Evolutionary conservation across 2,797 vertebrate species (phyloP), one percentile per base, ranked within the genome.

Genomic region (Falco naumanni): DNA sequence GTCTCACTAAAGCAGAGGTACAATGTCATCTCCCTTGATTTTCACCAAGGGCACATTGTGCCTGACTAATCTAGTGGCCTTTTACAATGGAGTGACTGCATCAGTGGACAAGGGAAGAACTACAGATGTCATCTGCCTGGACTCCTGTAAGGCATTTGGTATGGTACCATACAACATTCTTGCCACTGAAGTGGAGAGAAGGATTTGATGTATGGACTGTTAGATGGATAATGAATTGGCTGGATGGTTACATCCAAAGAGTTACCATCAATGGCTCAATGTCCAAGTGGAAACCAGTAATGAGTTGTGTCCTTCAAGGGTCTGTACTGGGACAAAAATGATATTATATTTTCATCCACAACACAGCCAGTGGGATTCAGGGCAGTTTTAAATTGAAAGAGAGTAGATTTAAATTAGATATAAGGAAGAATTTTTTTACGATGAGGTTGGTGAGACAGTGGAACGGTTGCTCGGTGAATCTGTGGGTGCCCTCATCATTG

Each of bases 401-500:
- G 5, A 0, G 9, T 66, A 75, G 29, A 34, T 41, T 76, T 75
- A 79, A 17, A 22, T 51, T 29, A 3, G 0, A 7, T 53, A 5
- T 43, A 24, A 53, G n/a, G 37, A 14, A 66, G 16, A 66, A 11
- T 48, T 72, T 61, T 29, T 29, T 45, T 53, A 25, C 0, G 0
- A 15, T 31, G 21, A 45, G 10, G 6, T 5, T 59, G 29, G 4
- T 50, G 22, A 84, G 41, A 26, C 11, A 37, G 7, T 31, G 28
- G 29, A 87, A 47, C 1, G 5, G 5, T 16, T 77, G 6, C 2
- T 16, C 9, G 34, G 26, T 50, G n/a, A 78, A 39, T 4, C 1
- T 34, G 20, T 61, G 8, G 5, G 22, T 51, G 13, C 3, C 1
- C 1, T 1, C 18, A 1, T 47, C 5, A 5, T 1, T 19, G 9